Evolutionary conservation across 2,113 vertebrate genomes (phyloP), one percentile per base, ranked within the genome.

Genomic region (Leptobrachium leishanense): DNA sequence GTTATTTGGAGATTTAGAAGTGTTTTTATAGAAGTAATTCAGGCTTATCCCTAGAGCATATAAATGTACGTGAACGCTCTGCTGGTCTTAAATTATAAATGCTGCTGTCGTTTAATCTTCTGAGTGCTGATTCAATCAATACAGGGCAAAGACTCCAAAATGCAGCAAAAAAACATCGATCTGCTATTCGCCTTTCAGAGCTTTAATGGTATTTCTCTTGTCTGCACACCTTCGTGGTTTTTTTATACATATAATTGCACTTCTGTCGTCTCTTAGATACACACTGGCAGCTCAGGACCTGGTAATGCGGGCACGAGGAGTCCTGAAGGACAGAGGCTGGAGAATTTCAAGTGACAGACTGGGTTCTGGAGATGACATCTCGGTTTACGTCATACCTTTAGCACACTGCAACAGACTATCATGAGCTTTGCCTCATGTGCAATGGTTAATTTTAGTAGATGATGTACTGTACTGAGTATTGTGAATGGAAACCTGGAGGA

Each of bases 291-390:
- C 98, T 13, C 97, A 99, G 85, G 97, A 99, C 87, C 90, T 99
- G 84, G 94, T 99, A 77, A 99, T 98, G 96, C 93, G 93, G 68
- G 98, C 97, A 2, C 89, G 97, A 0, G 98, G 98, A 0, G 92
- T 97, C 74, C 92, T 99, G 87, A 98, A 94, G 87, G 97, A 99
- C 84, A 91, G 95, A 84, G 96, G 96, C 87, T 99, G 98, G 98
- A 93, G 98, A 82, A 99, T 99, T 88, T 92, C 95, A 54, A 95
- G 95, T 6, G 96, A 99, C 88, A 90, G 95, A 79, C 91, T 97
- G 84, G 97, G 97, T 72, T 99, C 98, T 1, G 97, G 96, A 84
- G 98, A 99, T 0, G 98, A 99, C 92, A 99, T 99, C 86, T 96
- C 98, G 0, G 97, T 98, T 85, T 99, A 95, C 69, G 95, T 99